Conservation (phyloP, 2,797 vertebrate genomes). For the Phataginus tetradactyla region DNA sequence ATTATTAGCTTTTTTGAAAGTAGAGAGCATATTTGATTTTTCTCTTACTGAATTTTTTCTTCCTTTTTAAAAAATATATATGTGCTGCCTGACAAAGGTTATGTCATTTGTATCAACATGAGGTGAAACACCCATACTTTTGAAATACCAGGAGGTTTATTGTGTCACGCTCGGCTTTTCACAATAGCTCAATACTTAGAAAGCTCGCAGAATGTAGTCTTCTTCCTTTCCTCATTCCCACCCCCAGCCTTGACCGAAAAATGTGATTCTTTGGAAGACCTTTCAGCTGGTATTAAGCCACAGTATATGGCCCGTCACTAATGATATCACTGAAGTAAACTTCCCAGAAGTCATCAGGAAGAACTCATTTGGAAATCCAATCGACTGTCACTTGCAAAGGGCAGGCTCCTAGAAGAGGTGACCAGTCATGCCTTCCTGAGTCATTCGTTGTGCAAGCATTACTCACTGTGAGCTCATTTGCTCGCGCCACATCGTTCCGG, state of each 20-base stretch:
- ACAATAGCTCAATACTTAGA: conserved; percentile 63
- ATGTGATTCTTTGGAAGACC: conserved; percentile 74
- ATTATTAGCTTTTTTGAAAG: conserved; percentile 86
- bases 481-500: background rate
- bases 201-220: conserved; percentile 21
- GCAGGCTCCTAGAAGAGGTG: conserved; percentile 64
- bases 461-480: conserved; percentile 75
- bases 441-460: conserved; percentile 71
- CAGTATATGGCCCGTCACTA: conserved; percentile 80
- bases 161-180: conserved; percentile 32
- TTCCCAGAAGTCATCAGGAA: conserved; percentile 72
- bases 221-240: background rate
- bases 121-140: conserved; percentile 43
- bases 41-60: conserved; percentile 56
- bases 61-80: background rate
- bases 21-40: conserved; percentile 78
- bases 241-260: conserved; percentile 39
- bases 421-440: conserved; percentile 63
- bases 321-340: conserved; percentile 78
- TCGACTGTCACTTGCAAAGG: conserved; percentile 73
- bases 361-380: conserved; percentile 82
- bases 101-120: conserved; percentile 43
- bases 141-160: conserved; percentile 52
- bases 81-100: conserved; percentile 59
- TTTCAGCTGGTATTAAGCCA: conserved; percentile 76